Conservation (phyloP, 2,797 vertebrate genomes). For the Sebastes diploproa region DNA sequence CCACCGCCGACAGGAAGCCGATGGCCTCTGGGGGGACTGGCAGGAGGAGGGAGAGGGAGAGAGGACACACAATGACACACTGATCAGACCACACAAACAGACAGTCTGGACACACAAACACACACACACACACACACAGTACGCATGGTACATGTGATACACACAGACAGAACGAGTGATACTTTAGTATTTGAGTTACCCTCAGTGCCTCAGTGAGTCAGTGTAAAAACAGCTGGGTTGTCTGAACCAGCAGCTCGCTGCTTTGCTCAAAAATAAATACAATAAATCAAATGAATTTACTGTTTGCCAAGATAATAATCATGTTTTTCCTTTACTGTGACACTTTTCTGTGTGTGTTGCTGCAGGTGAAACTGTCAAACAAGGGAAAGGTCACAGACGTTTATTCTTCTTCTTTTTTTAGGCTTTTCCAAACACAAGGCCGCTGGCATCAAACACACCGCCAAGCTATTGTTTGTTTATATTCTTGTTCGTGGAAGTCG, state of each 20-base stretch:
- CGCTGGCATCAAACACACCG: not conserved
- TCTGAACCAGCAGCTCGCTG: not conserved
- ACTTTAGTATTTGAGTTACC: slow-evolving; percentile 66
- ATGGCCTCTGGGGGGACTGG: slow-evolving; percentile 87
- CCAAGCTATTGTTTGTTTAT: not conserved
- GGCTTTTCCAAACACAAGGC: not conserved
- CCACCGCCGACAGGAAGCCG: slow-evolving; percentile 86
- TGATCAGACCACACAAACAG: slow-evolving; percentile 79
- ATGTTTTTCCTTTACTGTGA: no score
- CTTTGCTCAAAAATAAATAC: not conserved
- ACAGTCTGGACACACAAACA: slow-evolving; percentile 64
- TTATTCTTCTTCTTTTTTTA: not conserved
- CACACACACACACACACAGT: slow-evolving; percentile 43
- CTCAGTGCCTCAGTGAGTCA: slow-evolving; percentile 3
- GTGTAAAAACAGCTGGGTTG: not conserved
- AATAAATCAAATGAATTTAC: no score
- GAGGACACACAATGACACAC: slow-evolving; percentile 80
- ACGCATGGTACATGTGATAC: slow-evolving; percentile 65
- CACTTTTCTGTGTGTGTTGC: not conserved
- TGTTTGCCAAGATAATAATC: no score
- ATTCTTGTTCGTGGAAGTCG: not conserved
- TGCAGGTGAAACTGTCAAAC: not conserved
- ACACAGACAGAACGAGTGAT: slow-evolving; percentile 71
- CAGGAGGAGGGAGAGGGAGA: slow-evolving; percentile 74
- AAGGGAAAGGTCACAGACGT: not conserved